Evolutionary conservation across 2,888 invertebrate genomes (phyloP), one percentile per base, ranked within the genome.

Genomic region (Anticlea derivata): DNA sequence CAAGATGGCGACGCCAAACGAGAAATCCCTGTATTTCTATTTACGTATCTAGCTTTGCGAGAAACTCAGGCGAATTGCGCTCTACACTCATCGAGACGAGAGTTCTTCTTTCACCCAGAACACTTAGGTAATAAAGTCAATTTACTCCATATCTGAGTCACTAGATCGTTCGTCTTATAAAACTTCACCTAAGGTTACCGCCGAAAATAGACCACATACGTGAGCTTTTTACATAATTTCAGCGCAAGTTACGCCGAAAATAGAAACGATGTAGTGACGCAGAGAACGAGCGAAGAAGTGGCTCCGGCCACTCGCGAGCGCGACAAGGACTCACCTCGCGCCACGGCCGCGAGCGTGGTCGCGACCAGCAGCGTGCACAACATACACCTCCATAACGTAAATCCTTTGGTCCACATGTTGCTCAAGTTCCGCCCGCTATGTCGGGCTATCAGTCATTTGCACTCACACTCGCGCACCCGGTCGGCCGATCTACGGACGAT

Each of bases 221-320:
- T 79, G 84, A 83, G 86, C 86, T 89, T 91, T 91, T 91, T 91
- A 91, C 91, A 91, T 91, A 91, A 91, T 91, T 91, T 91, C 87
- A 88, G 86, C 89, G 86, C 89, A 88, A 86, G 89, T 86, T 83
- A 78, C 79, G 76, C 83, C 82, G 80, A 86, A 90, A 91, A 91
- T 91, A 91, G 89, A 80, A 65, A 63, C 79, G 74, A 70, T 70
- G 75, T 77, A 73, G 79, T 87, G 87, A 87, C 87, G 87, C 84
- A 83, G 80, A 77, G 72, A 66, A 73, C 72, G 75, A 70, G 66
- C 70, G 72, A 73, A 72, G 73, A 65, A 63, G 72, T 67, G 73
- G 63, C 72, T 66, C 70, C 46, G 41, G 56, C 51, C 59, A 57
- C 65, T 54, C 59, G 61, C 68, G 52, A 49, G 52, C 59, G 61